These are phyloP conservation scores for Gasterosteus nipponicus DNA, from an alignment of 2,113 vertebrate genomes.

Conservation along the genomic window DNA sequence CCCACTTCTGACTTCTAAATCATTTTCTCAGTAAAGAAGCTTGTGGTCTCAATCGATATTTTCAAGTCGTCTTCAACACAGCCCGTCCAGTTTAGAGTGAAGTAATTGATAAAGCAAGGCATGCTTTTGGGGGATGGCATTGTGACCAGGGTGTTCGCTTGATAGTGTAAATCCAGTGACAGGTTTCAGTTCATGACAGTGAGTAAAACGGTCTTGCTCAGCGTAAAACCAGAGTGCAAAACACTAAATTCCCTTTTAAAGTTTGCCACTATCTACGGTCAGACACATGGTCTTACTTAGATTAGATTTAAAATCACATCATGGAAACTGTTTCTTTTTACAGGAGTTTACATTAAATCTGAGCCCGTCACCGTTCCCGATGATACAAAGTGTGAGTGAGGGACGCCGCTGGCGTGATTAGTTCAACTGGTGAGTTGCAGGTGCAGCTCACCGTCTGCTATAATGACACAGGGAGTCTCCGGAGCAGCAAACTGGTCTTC, in stretches of 20 bases:
- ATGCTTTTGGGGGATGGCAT: neutral
- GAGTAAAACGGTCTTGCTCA: too few relatives aligned
- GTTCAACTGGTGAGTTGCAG: slow-evolving; percentile 33
- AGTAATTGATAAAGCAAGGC: neutral
- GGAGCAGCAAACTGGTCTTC: slow-evolving; percentile 21
- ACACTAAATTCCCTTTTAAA: neutral
- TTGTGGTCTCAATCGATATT: too few relatives aligned
- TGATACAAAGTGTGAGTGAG: slow-evolving; percentile 9
- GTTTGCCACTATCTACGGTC: neutral
- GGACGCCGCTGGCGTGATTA: slow-evolving; percentile 36
- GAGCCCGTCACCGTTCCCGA: slow-evolving; percentile 3
- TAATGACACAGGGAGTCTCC: slow-evolving; percentile 37
- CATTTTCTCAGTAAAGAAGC: neutral
- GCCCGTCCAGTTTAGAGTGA: neutral
- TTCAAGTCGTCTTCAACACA: too few relatives aligned
- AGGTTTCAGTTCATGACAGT: too few relatives aligned
- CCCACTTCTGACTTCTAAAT: neutral
- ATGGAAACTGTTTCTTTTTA: neutral
- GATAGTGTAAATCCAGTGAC: too few relatives aligned
- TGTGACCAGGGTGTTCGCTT: too few relatives aligned
- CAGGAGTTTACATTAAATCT: neutral
- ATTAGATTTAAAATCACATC: neutral
- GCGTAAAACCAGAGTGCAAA: too few relatives aligned
- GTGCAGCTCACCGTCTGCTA: slow-evolving; percentile 43
- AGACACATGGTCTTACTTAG: neutral